phyloP scores from a whole-genome alignment of 1,140 invertebrate genomes.

The Wiebesia pumilae region DNA sequence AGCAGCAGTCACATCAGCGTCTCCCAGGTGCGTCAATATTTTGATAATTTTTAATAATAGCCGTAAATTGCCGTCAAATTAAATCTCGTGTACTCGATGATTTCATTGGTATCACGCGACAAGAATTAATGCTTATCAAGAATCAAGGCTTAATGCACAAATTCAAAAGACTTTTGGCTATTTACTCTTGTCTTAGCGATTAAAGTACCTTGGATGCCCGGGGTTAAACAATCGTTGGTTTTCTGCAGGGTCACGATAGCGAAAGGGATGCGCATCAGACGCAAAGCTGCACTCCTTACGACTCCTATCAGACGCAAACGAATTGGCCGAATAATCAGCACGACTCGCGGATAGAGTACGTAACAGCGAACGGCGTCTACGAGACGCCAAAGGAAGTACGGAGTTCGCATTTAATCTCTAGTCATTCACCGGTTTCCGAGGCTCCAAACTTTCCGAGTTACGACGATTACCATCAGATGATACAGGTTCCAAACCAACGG shows the following conservation, averaged over 20 bases:
- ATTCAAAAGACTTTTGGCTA: no score
- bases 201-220: no score
- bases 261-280: constrained; percentile 19
- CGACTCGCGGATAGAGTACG: background rate
- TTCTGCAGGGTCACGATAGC: constrained; percentile 19
- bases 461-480: constrained; percentile 57
- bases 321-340: constrained; percentile 19
- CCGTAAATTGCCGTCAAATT: no score
- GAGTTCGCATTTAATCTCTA: constrained; percentile 56
- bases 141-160: background rate
- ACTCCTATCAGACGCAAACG: background rate
- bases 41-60: no score
- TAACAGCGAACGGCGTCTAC: constrained; percentile 33
- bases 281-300: constrained; percentile 16
- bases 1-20: constrained; percentile 74
- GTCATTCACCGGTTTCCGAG: constrained; percentile 60
- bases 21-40: constrained; percentile 53
- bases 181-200: no score
- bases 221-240: no score
- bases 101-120: no score
- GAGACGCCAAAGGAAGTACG: constrained; percentile 55
- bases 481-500: constrained; percentile 50
- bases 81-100: no score
- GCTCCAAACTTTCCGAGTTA: constrained; percentile 53
- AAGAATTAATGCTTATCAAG: no score